A percentile compares a stretch with the other conserved stretches of the same genome.
Conservation (phyloP, 2,797 vertebrate species). For the Crax fasciolata region DNA sequence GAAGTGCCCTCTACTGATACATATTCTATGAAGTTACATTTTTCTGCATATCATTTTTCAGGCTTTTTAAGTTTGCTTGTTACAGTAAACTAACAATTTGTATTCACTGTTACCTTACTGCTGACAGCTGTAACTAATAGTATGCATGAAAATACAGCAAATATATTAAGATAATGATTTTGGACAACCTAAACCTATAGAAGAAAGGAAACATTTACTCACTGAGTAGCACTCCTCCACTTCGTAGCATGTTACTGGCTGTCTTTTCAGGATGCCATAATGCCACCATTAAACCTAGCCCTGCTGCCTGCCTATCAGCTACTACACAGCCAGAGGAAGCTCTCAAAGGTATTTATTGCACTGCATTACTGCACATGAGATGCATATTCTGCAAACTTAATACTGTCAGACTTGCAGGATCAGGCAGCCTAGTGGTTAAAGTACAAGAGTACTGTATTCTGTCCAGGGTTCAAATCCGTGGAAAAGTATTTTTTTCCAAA, state of each 20-base stretch:
- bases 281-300: not conserved
- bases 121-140: not conserved
- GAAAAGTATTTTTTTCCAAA: accelerated
- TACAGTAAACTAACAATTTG: not conserved
- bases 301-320: not conserved
- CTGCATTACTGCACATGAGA: not conserved
- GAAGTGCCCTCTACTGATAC: not conserved
- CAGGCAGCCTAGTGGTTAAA: not conserved
- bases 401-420: not conserved
- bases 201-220: not conserved
- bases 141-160: not conserved
- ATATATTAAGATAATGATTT: not conserved
- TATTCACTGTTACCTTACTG: not conserved
- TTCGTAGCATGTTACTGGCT: not conserved
- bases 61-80: not conserved
- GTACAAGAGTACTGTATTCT: not conserved
- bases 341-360: not conserved
- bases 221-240: not conserved
- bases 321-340: not conserved
- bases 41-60: not conserved
- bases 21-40: not conserved
- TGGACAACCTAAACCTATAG: not conserved
- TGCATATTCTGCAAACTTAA: accelerated
- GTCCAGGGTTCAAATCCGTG: not conserved
- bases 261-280: not conserved